Evolutionary conservation across 2,888 invertebrate species (phyloP), one percentile per base, ranked within the genome.

Genomic region (Nomada ferruginata): DNA sequence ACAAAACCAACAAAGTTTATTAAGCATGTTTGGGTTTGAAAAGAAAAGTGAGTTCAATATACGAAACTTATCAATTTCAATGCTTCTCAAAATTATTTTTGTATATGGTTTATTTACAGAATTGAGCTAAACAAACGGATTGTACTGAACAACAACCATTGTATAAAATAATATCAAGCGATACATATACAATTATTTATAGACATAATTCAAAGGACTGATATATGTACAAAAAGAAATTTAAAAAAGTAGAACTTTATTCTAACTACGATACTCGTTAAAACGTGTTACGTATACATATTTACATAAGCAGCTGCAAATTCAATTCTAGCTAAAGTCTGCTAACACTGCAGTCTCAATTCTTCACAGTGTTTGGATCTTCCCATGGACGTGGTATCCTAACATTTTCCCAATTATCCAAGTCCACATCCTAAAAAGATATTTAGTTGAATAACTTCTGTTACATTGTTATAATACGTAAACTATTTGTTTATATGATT

Each of bases 311-410:
- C 15, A 47, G 15, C 15, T 47, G 15, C 15, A 26, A 26, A 26
- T 29, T 13, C 13, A 59, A 11, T 20, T 52, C 26, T 47, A 52
- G 3, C n/a, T 20, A 9, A 36, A n/a, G 47, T 36, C 20, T 29
- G 52, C 47, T 9, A 26, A 23, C 55, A 53, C 0, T 59, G 20
- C 15, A 29, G 13, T 53, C n/a, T 70, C 23, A 69, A 29, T 53
- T 53, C 7, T n/a, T 75, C 66, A 63, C 59, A 70, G 75, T 52
- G 53, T 79, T 77, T 83, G 90, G 90, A 84, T 96, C 95, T 91
- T 98, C 98, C 98, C 98, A 98, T 0, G 98, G 98, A 72, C 98
- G 94, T 7, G 98, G 97, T 0, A 97, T 97, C 88, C 98, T 94
- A 85, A 96, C 96, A 91, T 98, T 98, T 91, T 97, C 96, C 98